Percentiles rank a stretch among this genome's conserved stretches.
These are phyloP conservation scores for Calypte anna DNA, from an alignment of 2,113 vertebrate genomes.

Conservation along the genomic window DNA sequence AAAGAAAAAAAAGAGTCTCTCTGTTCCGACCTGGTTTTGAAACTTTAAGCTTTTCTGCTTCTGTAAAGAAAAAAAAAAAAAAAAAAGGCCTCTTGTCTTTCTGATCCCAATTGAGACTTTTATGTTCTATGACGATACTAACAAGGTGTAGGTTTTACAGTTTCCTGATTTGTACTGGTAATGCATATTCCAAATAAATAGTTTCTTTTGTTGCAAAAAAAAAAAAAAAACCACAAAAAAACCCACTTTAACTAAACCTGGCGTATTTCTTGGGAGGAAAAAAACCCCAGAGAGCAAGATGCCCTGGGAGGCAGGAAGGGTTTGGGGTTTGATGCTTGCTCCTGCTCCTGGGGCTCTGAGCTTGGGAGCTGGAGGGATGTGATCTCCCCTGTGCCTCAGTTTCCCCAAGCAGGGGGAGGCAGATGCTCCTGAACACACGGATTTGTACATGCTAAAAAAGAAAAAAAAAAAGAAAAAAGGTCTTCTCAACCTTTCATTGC, in stretches of 20 bases:
- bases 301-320: neutral
- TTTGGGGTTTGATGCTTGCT: neutral
- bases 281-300: fast-evolving
- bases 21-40: constrained; percentile 85
- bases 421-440: fast-evolving
- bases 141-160: constrained; percentile 92
- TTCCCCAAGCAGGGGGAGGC: neutral
- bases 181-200: constrained; percentile 98
- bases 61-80: constrained; percentile 81
- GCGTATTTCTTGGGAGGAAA: constrained; percentile 81
- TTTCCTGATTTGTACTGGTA: constrained; percentile 97
- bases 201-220: constrained; percentile 91
- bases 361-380: neutral
- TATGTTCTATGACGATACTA: constrained; percentile 91
- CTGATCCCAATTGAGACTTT: constrained; percentile 80
- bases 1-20: constrained; percentile 68
- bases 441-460: fast-evolving
- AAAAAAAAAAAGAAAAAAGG: neutral
- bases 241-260: neutral
- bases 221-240: neutral
- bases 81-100: constrained; percentile 86
- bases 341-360: neutral
- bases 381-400: neutral
- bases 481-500: neutral
- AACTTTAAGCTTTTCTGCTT: constrained; percentile 88